Base-by-base conservation (phyloP, 2,888 invertebrate species). In the Onchidella celtica region DNA sequence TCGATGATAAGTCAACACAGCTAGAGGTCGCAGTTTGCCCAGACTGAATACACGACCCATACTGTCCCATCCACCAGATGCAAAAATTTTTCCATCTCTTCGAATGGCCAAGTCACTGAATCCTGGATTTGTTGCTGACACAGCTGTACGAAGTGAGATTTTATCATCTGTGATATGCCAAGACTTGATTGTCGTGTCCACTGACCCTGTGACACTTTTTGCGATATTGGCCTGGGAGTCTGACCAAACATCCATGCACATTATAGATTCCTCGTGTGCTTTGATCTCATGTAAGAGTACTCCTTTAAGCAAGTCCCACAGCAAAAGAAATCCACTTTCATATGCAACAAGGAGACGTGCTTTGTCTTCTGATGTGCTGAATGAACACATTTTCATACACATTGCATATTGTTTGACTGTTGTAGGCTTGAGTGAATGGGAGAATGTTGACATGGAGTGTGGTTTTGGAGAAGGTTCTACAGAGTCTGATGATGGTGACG, bases 61-160 rank as follows among this genome's bases (percentile, higher is more conserved):
- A n/a, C 82, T 78, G 79, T 92, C 92, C 92, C 92, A 92, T 9
- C 92, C 90, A n/a, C 89, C 92, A 59, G 85, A 81, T 0, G 86
- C 91, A 29, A 91, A 84, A 57, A 92, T 88, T 73, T 88, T 89
- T 9, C 88, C 88, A 86, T 92, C 92, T 6, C 55, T 24, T 69
- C 92, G 83, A 27, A 90, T 84, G 32, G 79, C 77, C 4, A 89
- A 82, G 79, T 85, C 85, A 85, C 86, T 88, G 63, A 90, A 86
- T 55, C 92, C 91, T 14, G 89, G 84, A 81, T 90, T 90, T n/a
- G 84, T 87, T 1, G 86, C 79, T 29, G 75, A 74, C 2, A 86
- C 66, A 21, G 55, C 68, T 21, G 61, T 73, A 57, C 81, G 55
- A 27, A 74, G 63, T 14, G 61, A 63, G 59, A 85, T 47, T 27